These are phyloP conservation scores for Malachius bipustulatus DNA, from an alignment of 2,888 invertebrate species.

Conservation along the genomic window DNA sequence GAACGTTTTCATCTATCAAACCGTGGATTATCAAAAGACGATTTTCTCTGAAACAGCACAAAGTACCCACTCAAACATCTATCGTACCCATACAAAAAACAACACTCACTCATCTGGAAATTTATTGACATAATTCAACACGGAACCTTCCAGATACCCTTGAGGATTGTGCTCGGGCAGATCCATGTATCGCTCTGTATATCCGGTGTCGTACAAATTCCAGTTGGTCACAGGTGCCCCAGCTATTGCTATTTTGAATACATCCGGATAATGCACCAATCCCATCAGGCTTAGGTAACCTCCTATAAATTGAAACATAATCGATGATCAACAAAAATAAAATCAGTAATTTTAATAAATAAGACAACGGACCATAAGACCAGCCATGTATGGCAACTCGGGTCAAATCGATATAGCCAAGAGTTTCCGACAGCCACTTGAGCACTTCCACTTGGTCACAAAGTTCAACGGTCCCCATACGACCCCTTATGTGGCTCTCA, in stretches of 20 bases:
- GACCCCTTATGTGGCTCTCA: constrained; percentile 78
- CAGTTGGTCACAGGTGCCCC: constrained; percentile 97
- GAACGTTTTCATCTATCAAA: constrained; percentile 96
- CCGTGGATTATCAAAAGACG: constrained; percentile 93
- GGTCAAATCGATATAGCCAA: constrained; percentile 81
- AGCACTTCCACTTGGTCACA: constrained; percentile 89
- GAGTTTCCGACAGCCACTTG: constrained; percentile 68
- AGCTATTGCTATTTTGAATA: constrained; percentile 91
- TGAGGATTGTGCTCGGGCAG: constrained; percentile 60
- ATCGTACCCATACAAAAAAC: neutral
- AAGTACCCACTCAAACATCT: neutral
- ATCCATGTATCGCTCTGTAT: constrained; percentile 97
- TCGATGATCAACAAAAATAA: neutral
- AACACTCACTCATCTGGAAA: constrained; percentile 80
- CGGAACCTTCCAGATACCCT: constrained; percentile 76
- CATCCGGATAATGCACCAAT: constrained; percentile 79
- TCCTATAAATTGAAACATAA: constrained; percentile 35
- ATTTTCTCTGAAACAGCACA: constrained; percentile 51
- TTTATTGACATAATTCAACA: constrained; percentile 70
- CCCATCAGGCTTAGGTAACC: constrained; percentile 95
- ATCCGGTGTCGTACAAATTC: constrained; percentile 96
- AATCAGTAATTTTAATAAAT: neutral
- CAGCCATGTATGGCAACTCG: constrained; percentile 95
- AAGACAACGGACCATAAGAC: constrained; percentile 73
- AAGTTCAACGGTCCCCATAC: constrained; percentile 90